Evolutionary conservation across 2,797 vertebrate species (phyloP), one percentile per base, ranked within the genome.

Genomic region (Leucoraja ocellata): DNA sequence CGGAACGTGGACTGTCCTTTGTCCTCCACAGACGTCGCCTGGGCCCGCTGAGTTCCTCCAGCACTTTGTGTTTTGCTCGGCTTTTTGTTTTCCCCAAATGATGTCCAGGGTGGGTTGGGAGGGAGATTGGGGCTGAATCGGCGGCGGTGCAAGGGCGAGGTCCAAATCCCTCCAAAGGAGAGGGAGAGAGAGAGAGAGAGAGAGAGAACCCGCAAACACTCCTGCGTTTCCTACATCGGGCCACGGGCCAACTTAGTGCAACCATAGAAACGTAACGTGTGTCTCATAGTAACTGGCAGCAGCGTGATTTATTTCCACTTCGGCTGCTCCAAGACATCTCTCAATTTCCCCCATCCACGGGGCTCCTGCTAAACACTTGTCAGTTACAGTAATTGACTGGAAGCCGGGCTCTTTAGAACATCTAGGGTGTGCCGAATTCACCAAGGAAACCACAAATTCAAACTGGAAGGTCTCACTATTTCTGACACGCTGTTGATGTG

Each of bases 191-290:
- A 46, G 21, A 46, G 39, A 46, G 39, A 46, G 39, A 46, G 46
- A 46, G 46, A 46, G 46, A 46, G 21, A 73, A 73, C 71, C 4
- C 5, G n/a, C 46, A 91, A 2, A 25, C 23, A 73, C 79, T 2
- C 71, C 79, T 4, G 61, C 54, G 4, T 93, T 93, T 13, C 65
- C 84, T n/a, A 83, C 54, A 71, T 93, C 63, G 14, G 11, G 91
- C 61, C 93, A 93, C 71, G 76, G 61, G 63, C 61, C 9, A 88
- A 4, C 32, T 84, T 21, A 80, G 93, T 18, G 95, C 94, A 93
- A 93, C 95, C 94, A 94, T 95, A 94, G 96, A 93, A 96, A 95
- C 94, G 90, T 94, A 61, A 81, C 93, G 93, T 93, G 94, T 94
- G 91, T 93, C 92, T 94, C 96, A 63, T 94, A 93, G 94, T 94